Evolutionary conservation across 1,140 invertebrate species (phyloP).

Genomic region (Eupristina koningsbergeri): DNA sequence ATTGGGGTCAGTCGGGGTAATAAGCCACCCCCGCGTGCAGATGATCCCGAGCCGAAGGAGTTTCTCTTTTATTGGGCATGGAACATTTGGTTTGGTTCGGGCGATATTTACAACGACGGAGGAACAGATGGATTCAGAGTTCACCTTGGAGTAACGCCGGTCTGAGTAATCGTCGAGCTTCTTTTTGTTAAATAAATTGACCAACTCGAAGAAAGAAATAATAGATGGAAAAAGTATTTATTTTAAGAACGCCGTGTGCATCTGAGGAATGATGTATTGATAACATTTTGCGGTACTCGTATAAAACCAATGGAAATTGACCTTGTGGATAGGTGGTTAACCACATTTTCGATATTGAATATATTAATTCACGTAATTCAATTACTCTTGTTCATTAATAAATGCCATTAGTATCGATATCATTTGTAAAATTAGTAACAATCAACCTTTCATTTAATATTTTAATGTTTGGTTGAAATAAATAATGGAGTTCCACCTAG

Average conservation of each 20-base stretch:
- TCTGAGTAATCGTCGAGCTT: not conserved
- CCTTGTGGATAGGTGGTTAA: too few species aligned
- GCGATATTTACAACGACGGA: not conserved
- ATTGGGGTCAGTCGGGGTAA: not conserved
- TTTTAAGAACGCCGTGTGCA: not conserved
- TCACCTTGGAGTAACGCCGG: not conserved
- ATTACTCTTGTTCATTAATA: not conserved
- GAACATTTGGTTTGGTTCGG: constrained; percentile 13
- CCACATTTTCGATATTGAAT: too few species aligned
- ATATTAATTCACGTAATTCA: too few species aligned
- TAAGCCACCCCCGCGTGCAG: not conserved
- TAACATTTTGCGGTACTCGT: not conserved
- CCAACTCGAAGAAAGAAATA: not conserved
- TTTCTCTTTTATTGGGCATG: constrained; percentile 35
- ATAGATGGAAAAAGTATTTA: not conserved
- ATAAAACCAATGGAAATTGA: not conserved
- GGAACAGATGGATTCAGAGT: not conserved
- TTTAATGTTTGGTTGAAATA: not conserved
- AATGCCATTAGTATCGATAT: not conserved
- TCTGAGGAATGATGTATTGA: not conserved
- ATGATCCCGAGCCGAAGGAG: not conserved
- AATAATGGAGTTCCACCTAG: not conserved
- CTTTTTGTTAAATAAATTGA: not conserved
- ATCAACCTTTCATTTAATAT: not conserved
- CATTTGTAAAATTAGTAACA: not conserved